Conservation (phyloP, 1,140 invertebrate genomes). For the Caenorhabditis brenneri region DNA sequence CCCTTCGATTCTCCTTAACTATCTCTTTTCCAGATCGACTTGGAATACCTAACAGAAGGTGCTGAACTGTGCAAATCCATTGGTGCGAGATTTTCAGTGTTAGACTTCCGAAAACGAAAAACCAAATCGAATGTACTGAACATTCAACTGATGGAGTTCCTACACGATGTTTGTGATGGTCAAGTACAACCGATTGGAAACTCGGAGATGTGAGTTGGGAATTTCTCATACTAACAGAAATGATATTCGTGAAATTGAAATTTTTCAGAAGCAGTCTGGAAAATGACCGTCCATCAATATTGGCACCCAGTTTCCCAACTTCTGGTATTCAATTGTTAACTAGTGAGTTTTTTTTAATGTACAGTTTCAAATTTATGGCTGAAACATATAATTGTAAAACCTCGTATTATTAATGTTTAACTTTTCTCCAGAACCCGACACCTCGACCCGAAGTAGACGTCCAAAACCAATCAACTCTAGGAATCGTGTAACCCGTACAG, state of each 20-base stretch:
- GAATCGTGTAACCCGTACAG: constrained; percentile 1
- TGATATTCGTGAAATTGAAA: neutral
- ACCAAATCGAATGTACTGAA: neutral
- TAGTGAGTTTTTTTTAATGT: constrained; percentile 8
- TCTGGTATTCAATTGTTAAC: constrained; percentile 1
- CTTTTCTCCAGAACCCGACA: neutral
- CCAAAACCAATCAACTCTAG: neutral
- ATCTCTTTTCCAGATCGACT: constrained; percentile 14
- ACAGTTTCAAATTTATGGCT: no score
- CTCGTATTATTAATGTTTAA: no score
- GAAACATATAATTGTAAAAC: no score
- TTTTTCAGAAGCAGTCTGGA: neutral
- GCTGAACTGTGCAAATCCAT: constrained; percentile 9
- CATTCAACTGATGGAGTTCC: neutral
- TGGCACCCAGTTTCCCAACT: neutral
- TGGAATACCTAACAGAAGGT: constrained; percentile 1
- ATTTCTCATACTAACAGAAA: no score
- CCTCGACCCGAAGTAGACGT: neutral
- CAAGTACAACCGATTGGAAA: neutral
- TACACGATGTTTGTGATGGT: neutral
- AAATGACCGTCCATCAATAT: neutral
- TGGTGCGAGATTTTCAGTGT: neutral
- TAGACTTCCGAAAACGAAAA: neutral
- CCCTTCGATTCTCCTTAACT: no score
- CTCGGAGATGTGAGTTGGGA: constrained; percentile 10